A percentile compares a stretch with the other conserved stretches of the same genome.
Conservation (phyloP, 2,797 vertebrate genomes). For the Rhodeus uyekii region DNA sequence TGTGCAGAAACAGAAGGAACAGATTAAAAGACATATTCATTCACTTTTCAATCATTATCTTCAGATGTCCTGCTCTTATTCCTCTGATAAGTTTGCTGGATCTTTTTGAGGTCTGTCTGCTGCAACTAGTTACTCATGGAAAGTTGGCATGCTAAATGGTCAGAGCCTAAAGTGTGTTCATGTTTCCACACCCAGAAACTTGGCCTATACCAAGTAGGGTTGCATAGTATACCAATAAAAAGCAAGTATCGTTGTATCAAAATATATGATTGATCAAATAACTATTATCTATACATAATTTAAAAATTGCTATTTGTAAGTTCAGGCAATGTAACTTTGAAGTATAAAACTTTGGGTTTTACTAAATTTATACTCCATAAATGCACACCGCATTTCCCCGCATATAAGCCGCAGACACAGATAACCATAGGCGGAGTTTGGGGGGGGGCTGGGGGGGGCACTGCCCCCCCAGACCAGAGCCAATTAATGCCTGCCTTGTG, state of each 20-base stretch:
- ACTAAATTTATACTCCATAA: no score
- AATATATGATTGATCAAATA: background rate
- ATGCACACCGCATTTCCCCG: no score
- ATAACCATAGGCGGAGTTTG: no score
- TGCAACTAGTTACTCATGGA: constrained; percentile 9
- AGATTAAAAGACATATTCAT: background rate
- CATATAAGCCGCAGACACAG: no score
- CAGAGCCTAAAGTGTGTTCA: constrained; percentile 1
- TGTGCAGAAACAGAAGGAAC: background rate
- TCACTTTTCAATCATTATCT: background rate
- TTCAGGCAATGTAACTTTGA: background rate
- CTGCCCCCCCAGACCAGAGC: no score
- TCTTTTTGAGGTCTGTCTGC: background rate
- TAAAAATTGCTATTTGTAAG: no score
- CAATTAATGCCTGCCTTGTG: no score
- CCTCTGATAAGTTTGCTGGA: background rate
- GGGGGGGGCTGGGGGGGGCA: no score
- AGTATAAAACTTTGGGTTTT: background rate
- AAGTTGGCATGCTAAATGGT: background rate
- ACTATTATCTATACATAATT: no score
- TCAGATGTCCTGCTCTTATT: background rate
- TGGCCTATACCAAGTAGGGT: background rate
- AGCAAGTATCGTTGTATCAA: background rate
- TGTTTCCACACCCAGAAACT: background rate
- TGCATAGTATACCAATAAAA: background rate